These are phyloP conservation scores for Stenoptilia bipunctidactyla DNA, from an alignment of 2,888 invertebrate genomes.

Conservation along the genomic window DNA sequence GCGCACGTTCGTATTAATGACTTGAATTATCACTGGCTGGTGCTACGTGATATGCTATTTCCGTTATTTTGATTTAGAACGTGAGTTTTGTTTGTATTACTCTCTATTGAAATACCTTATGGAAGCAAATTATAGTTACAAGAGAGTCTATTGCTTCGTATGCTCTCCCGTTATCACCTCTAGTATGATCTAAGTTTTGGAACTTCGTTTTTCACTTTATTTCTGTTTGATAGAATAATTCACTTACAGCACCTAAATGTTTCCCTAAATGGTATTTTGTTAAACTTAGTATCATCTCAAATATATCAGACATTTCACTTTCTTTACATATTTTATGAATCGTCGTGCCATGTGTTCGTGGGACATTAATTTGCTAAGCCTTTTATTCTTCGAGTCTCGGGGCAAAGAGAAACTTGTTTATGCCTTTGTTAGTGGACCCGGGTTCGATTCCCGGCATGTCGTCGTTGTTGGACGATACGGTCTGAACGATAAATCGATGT, in stretches of 20 bases:
- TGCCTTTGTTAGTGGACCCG: background rate
- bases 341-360: background rate
- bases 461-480: constrained; percentile 5
- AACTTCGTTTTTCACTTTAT: too few relatives aligned
- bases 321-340: too few relatives aligned
- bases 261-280: too few relatives aligned
- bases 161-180: too few relatives aligned
- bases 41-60: constrained; percentile 29
- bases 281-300: too few relatives aligned
- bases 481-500: constrained; percentile 4
- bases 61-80: constrained; percentile 14
- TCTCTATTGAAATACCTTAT: too few relatives aligned
- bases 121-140: too few relatives aligned
- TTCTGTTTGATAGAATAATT: too few relatives aligned
- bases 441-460: constrained; percentile 4
- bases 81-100: background rate
- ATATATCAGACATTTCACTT: too few relatives aligned
- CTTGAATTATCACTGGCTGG: constrained; percentile 13
- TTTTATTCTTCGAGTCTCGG: background rate
- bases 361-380: background rate
- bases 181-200: too few relatives aligned
- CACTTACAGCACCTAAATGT: too few relatives aligned
- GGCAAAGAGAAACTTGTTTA: background rate
- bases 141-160: too few relatives aligned
- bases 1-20: constrained; percentile 28